These are phyloP conservation scores for Macrophya annulata DNA, from an alignment of 2,888 invertebrate species.

Conservation along the genomic window DNA sequence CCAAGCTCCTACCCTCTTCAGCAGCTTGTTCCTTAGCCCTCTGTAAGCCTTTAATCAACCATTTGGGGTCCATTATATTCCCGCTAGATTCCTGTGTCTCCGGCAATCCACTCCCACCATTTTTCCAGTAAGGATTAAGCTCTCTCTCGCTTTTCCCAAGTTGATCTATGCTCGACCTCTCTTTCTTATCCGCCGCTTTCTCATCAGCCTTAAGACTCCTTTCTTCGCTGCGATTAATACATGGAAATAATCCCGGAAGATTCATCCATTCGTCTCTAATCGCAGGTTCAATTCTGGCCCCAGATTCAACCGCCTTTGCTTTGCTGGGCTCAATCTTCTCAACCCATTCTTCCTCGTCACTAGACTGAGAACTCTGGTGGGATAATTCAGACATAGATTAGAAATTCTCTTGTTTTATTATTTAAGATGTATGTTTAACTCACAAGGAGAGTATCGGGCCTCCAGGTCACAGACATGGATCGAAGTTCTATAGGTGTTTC, in stretches of 20 bases:
- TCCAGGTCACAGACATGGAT: too few species aligned
- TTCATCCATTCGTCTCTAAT: constrained; percentile 91
- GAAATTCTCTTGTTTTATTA: not conserved
- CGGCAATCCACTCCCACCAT: constrained; percentile 93
- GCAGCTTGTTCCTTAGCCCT: constrained; percentile 82
- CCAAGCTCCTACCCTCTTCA: constrained; percentile 80
- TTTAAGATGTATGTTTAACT: not conserved
- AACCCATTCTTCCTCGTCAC: constrained; percentile 44
- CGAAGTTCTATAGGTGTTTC: too few species aligned
- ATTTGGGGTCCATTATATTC: constrained; percentile 77
- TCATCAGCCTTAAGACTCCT: constrained; percentile 77
- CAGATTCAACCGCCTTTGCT: not conserved
- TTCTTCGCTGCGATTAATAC: constrained; percentile 78
- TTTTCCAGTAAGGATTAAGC: constrained; percentile 96
- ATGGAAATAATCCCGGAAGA: constrained; percentile 81
- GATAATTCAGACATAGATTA: not conserved
- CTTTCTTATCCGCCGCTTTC: constrained; percentile 81
- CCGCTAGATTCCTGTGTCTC: constrained; percentile 64
- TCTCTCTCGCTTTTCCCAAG: constrained; percentile 89
- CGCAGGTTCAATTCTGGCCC: not conserved
- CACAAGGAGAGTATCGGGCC: too few species aligned
- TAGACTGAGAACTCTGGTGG: constrained; percentile 28
- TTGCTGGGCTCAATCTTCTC: constrained; percentile 15
- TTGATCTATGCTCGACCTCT: constrained; percentile 84
- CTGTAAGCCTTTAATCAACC: constrained; percentile 81